Conservation (phyloP, 2,888 invertebrate species). For the Drosophila merina region DNA sequence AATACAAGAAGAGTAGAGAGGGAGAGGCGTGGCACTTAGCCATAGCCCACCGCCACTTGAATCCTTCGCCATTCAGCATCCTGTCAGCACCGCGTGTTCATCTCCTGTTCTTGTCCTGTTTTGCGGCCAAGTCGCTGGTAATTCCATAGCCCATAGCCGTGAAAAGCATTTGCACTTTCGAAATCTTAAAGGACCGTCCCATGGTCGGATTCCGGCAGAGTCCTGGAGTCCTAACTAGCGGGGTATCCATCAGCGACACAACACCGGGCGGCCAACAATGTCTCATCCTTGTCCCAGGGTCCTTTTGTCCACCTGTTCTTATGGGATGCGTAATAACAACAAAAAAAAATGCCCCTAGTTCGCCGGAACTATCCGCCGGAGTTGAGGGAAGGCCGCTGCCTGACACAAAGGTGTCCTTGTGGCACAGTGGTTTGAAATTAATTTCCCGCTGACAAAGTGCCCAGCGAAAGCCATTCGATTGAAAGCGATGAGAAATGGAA, state of each 20-base stretch:
- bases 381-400: not conserved
- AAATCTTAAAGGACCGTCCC: not conserved
- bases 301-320: not conserved
- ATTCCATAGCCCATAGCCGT: conserved; percentile 68
- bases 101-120: not conserved
- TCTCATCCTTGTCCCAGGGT: conserved; percentile 32
- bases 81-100: conserved; percentile 4
- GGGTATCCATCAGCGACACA: conserved; percentile 65
- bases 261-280: conserved; percentile 56
- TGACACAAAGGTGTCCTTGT: conserved; percentile 18
- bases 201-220: conserved; percentile 2
- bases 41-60: conserved; percentile 17
- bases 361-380: not conserved
- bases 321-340: conserved; percentile 62
- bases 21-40: conserved; percentile 15
- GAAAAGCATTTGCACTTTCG: conserved; percentile 57
- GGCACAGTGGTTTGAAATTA: conserved; percentile 20
- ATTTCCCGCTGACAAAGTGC: conserved; percentile 14
- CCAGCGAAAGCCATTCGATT: conserved; percentile 2
- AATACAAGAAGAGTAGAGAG: not conserved
- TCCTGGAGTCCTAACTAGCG: conserved; percentile 63
- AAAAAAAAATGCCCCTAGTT: not conserved
- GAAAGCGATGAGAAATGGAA: not conserved
- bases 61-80: not conserved
- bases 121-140: conserved; percentile 45